phyloP scores from a whole-genome alignment of 2,888 invertebrate genomes.

The Acleris cristana region DNA sequence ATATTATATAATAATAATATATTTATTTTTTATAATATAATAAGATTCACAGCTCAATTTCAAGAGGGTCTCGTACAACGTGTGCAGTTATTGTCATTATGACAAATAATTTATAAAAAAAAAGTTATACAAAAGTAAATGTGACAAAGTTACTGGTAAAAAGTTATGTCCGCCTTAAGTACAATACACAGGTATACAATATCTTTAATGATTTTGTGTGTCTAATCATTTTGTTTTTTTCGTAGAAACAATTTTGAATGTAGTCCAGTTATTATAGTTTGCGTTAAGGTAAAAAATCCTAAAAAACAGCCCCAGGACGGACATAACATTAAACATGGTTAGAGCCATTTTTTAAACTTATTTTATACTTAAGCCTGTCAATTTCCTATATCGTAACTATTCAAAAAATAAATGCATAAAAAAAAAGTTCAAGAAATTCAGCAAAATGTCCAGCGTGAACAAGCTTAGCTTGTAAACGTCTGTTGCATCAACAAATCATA shows the following conservation, averaged over 20 bases:
- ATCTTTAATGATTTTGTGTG: no score
- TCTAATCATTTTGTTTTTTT: no score
- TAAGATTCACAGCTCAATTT: conserved; percentile 60
- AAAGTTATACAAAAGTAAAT: background rate
- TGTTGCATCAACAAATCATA: no score
- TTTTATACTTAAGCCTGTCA: conserved; percentile 8
- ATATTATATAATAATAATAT: conserved; percentile 45
- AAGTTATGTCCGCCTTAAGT: background rate
- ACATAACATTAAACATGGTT: background rate
- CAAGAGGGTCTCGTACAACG: conserved; percentile 45
- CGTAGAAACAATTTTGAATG: no score
- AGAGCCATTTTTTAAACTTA: background rate
- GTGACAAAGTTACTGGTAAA: background rate
- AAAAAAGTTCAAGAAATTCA: background rate
- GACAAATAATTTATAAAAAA: conserved; percentile 41
- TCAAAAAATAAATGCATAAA: background rate
- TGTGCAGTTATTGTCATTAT: conserved; percentile 52
- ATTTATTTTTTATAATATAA: conserved; percentile 48
- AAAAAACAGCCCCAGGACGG: background rate
- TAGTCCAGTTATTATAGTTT: no score
- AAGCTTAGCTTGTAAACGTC: no score
- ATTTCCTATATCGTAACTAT: background rate
- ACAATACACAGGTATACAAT: no score
- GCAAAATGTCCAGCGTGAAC: no score
- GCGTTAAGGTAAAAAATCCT: no score